phyloP scores from a whole-genome alignment of 2,888 invertebrate species.

The Automeris io region DNA sequence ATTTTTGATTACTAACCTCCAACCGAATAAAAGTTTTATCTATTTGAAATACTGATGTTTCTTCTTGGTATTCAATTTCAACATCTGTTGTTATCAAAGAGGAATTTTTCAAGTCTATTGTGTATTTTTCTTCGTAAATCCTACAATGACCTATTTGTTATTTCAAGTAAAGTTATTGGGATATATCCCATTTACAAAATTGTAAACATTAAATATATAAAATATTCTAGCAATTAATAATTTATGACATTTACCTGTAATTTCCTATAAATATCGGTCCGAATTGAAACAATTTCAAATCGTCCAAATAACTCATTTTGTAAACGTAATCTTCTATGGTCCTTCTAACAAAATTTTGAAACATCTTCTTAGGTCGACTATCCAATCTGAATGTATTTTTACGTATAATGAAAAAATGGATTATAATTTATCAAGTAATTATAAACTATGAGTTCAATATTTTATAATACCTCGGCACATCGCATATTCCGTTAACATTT shows the following conservation, averaged over 20 bases:
- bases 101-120: constrained; percentile 72
- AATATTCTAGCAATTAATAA: background rate
- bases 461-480: constrained; percentile 64
- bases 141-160: constrained; percentile 31
- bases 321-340: constrained; percentile 53
- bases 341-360: constrained; percentile 56
- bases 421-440: too few species aligned
- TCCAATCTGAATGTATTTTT: constrained; percentile 44
- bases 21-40: constrained; percentile 48
- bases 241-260: constrained; percentile 34
- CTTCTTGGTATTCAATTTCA: constrained; percentile 57
- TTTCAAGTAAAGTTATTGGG: background rate
- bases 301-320: constrained; percentile 61
- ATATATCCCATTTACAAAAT: constrained; percentile 2
- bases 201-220: background rate
- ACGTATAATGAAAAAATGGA: background rate
- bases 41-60: constrained; percentile 60
- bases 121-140: constrained; percentile 61
- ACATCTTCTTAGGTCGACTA: constrained; percentile 68
- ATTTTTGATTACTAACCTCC: constrained; percentile 32
- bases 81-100: constrained; percentile 70
- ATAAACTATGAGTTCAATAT: too few species aligned
- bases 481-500: constrained; percentile 54
- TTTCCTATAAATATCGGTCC: constrained; percentile 63
- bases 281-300: constrained; percentile 60